A percentile compares a stretch with the other conserved stretches of the same genome.
Evolutionary conservation across 2,113 vertebrate species (phyloP).

Genomic region (Psophia crepitans): DNA sequence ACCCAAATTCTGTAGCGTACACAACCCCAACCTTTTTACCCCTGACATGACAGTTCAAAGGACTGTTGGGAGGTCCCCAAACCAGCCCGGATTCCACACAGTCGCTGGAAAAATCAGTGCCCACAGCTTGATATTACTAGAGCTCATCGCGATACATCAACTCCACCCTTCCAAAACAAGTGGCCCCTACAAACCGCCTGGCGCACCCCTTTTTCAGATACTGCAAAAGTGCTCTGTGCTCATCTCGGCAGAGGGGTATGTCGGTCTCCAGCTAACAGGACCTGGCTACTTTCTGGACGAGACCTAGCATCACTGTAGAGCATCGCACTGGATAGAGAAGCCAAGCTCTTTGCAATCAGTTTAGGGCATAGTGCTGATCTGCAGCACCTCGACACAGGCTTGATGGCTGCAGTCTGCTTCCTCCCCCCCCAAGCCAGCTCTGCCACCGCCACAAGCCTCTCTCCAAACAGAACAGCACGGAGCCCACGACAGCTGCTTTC

Average conservation of each 20-base stretch:
- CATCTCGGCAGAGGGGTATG: not conserved
- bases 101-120: not conserved
- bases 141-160: not conserved
- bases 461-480: not conserved
- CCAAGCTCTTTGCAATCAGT: not conserved
- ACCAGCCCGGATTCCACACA: not conserved
- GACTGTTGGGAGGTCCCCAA: not conserved
- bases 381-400: not conserved
- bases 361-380: not conserved
- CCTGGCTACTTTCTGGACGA: not conserved
- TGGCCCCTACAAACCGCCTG: not conserved
- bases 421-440: not conserved
- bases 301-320: not conserved
- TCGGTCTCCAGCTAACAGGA: not conserved
- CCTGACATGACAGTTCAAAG: not conserved
- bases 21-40: not conserved
- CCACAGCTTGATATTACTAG: not conserved
- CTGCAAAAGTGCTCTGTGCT: not conserved
- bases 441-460: not conserved
- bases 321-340: not conserved
- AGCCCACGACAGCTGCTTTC: not conserved
- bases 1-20: not conserved
- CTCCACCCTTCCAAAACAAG: conserved; percentile 3
- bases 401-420: not conserved
- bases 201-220: not conserved